Evolutionary conservation across 2,888 invertebrate genomes (phyloP), one percentile per base, ranked within the genome.

Genomic region (Pediacus dermestoides): DNA sequence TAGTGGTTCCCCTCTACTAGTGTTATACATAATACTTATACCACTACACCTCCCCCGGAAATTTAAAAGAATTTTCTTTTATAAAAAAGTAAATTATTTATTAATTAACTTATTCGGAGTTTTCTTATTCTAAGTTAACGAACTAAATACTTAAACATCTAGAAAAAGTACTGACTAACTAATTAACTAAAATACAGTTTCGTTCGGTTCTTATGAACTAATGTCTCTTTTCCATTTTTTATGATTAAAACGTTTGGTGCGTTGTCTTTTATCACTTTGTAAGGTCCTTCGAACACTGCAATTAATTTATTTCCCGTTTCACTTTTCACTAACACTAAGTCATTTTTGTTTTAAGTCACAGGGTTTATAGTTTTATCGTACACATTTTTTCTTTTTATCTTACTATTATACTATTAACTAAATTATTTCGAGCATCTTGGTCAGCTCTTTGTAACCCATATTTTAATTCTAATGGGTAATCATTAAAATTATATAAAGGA

Each of bases 381-480:
- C 4, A 12, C 25, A 12, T 11, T 8, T 14, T 37, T 23, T 6
- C 8, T 35, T 40, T 37, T 14, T 26, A 32, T 10, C 15, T 31
- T 32, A 40, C 23, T 23, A n/a, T n/a, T n/a, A n/a, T n/a, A n/a
- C n/a, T n/a, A 4, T 23, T 3, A 3, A 23, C 26, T 30, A 47
- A 34, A 39, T 40, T 39, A n/a, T 35, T 36, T 40, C 18, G 33
- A 13, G 42, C 39, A 28, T 50, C 44, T 6, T 28, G 13, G 1
- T 28, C 16, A 4, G 50, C 48, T 42, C 7, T 10, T 38, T 46
- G 46, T 28, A 50, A 26, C 13, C 52, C 25, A 34, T 41, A 50
- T 37, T 48, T 50, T 25, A 50, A 18, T 39, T 52, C 44, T 16
- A 39, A 13, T 3, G 48, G 48, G 16, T 46, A 44, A 16, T 35